These are phyloP conservation scores for Brachystomella parvula DNA, from an alignment of 1,140 invertebrate genomes.

Conservation along the genomic window DNA sequence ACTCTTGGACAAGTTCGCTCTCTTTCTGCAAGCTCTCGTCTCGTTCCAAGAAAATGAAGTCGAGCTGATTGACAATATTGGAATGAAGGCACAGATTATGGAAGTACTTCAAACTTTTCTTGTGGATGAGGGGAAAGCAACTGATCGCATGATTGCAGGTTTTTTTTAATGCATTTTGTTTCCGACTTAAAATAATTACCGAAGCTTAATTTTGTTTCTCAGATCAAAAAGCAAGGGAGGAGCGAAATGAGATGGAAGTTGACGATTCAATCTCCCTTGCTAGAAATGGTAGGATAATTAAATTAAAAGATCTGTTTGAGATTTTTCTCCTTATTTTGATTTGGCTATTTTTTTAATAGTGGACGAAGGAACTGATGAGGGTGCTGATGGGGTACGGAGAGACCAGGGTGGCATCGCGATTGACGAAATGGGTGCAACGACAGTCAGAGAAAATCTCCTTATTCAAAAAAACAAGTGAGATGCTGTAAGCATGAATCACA, in stretches of 20 bases:
- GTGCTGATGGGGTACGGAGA: no score
- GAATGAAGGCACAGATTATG: conserved; percentile 29
- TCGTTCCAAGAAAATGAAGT: conserved; percentile 34
- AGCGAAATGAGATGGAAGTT: background rate
- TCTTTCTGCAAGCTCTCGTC: conserved; percentile 35
- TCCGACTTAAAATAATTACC: background rate
- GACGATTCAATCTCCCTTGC: background rate
- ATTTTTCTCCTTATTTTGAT: background rate
- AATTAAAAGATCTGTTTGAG: background rate
- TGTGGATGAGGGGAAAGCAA: conserved; percentile 13
- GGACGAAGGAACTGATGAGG: background rate
- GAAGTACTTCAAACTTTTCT: conserved; percentile 26
- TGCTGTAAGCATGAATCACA: background rate
- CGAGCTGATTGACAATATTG: conserved; percentile 25
- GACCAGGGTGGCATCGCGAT: conserved; percentile 21
- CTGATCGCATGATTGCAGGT: background rate
- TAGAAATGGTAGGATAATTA: background rate
- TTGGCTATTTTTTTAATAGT: background rate
- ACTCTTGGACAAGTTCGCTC: conserved; percentile 25
- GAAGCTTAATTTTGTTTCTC: background rate
- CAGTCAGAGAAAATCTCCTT: conserved; percentile 29
- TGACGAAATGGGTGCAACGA: conserved; percentile 31
- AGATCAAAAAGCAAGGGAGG: background rate
- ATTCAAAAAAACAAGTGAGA: conserved; percentile 29
- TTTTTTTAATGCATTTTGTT: background rate